phyloP scores from a whole-genome alignment of 37 sponge, comb jelly and placozoan species.

The Axinella damicornis region DNA sequence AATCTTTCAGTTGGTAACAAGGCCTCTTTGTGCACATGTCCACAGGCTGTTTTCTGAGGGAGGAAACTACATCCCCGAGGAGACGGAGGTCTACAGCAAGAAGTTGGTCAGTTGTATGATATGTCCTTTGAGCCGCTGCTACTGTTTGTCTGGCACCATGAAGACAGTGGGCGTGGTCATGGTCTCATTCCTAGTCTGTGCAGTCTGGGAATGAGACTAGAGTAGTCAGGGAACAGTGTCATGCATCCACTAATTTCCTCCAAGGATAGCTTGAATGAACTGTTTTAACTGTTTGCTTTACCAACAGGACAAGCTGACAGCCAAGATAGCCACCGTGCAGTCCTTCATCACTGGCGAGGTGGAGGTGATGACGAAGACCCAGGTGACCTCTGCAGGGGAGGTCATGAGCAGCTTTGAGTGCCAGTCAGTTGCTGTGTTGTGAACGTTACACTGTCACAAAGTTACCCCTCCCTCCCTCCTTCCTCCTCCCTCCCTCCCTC shows the following conservation, averaged over 20 bases:
- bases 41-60: conserved; percentile 82
- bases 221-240: no score
- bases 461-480: background rate
- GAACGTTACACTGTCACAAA: background rate
- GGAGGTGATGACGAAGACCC: background rate
- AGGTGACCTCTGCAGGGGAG: background rate
- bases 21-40: no score
- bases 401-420: background rate
- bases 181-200: no score
- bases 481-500: no score
- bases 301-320: conserved; percentile 26
- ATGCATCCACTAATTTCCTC: no score
- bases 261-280: no score
- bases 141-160: no score
- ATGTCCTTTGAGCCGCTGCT: no score
- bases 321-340: conserved; percentile 7
- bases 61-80: conserved; percentile 87
- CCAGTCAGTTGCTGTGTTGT: conserved; percentile 6
- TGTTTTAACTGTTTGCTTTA: background rate
- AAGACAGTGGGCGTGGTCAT: no score
- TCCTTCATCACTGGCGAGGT: conserved; percentile 14
- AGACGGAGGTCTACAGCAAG: conserved; percentile 61
- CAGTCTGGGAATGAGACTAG: no score
- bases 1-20: background rate
- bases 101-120: conserved; percentile 44